phyloP scores from a whole-genome alignment of 2,113 vertebrate species.

The Rhinoptilus africanus region DNA sequence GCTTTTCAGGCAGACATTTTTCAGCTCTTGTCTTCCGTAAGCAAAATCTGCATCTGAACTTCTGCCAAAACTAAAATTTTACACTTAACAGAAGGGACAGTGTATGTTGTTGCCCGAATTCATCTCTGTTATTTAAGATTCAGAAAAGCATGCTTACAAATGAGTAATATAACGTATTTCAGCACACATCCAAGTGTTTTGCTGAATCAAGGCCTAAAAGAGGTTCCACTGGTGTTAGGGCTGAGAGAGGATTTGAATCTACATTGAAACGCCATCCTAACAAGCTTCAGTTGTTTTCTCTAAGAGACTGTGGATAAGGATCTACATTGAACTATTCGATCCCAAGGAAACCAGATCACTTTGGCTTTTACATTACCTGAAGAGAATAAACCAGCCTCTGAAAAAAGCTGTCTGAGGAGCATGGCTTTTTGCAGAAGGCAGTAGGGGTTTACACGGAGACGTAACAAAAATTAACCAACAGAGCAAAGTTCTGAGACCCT shows the following conservation, averaged over 20 bases:
- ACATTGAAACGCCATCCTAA: neutral
- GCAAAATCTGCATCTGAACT: slow-evolving; percentile 1
- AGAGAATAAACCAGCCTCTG: neutral
- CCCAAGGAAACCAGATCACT: neutral
- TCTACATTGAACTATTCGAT: neutral
- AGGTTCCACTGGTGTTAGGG: neutral
- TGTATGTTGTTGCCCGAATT: neutral
- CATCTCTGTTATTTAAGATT: neutral
- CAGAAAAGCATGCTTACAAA: neutral
- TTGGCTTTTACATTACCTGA: neutral
- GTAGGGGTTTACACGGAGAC: neutral
- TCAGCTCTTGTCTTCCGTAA: slow-evolving; percentile 1
- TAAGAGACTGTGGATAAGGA: neutral
- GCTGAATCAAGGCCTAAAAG: neutral
- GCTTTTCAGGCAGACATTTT: slow-evolving; percentile 9
- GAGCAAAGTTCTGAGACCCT: neutral
- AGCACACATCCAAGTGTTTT: neutral
- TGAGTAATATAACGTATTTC: neutral
- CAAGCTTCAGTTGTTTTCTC: neutral
- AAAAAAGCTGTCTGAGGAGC: neutral
- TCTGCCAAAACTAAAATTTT: slow-evolving; percentile 5
- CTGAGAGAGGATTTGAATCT: neutral
- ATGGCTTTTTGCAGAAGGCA: neutral
- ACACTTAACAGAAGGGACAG: neutral
- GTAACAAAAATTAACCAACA: neutral